Evolutionary conservation across 2,113 vertebrate genomes (phyloP).

Genomic region (Acrocephalus kingi): DNA sequence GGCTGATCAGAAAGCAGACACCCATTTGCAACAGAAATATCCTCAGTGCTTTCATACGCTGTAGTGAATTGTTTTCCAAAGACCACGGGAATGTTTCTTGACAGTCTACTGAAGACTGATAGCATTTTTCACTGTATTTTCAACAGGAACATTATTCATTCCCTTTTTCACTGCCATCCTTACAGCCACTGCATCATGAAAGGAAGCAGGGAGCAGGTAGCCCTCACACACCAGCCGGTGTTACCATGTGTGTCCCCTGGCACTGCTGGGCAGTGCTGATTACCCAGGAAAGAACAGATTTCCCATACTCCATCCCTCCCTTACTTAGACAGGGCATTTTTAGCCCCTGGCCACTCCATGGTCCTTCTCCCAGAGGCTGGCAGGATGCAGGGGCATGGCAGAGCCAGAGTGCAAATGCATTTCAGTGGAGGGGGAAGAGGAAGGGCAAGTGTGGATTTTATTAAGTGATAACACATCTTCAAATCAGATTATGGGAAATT

Average conservation of each 20-base stretch:
- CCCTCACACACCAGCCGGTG: neutral
- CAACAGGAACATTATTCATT: neutral
- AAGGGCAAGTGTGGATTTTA: constrained; percentile 70
- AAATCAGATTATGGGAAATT: constrained; percentile 82
- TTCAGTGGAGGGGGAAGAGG: constrained; percentile 55
- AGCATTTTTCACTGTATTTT: neutral
- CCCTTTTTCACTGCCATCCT: neutral
- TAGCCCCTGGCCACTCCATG: neutral
- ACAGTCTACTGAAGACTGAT: neutral
- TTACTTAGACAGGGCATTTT: neutral
- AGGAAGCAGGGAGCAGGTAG: neutral
- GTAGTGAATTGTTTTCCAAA: constrained; percentile 8
- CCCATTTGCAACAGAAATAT: neutral
- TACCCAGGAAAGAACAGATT: neutral
- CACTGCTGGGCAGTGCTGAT: neutral
- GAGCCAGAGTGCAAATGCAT: constrained; percentile 22
- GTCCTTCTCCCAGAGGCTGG: neutral
- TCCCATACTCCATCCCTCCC: neutral
- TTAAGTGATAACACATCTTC: constrained; percentile 70
- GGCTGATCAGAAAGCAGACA: neutral
- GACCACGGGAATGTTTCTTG: neutral
- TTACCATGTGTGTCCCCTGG: neutral
- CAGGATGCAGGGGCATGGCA: neutral
- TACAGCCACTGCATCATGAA: neutral
- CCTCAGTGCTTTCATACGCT: neutral